Conservation (phyloP, 2,888 invertebrate species). For the Agrilus biguttatus region DNA sequence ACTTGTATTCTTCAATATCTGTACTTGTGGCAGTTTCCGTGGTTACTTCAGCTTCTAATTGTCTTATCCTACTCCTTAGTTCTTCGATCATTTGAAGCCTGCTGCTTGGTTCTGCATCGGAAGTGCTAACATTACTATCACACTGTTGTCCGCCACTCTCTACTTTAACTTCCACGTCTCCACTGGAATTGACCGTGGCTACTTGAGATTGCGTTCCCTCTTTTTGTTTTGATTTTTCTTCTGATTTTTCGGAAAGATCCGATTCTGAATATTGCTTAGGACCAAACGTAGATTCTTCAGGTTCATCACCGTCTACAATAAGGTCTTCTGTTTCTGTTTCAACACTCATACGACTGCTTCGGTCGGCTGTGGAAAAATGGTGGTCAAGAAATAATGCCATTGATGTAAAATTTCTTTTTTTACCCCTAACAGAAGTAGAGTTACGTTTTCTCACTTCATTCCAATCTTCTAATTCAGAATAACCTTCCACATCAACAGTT, state of each 20-base stretch:
- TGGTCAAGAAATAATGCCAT: too few relatives aligned
- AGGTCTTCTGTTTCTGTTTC: slow-evolving; percentile 29
- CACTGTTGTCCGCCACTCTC: slow-evolving; percentile 27
- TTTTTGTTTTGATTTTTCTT: slow-evolving; percentile 17
- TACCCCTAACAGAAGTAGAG: slow-evolving; percentile 3
- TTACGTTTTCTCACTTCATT: slow-evolving; percentile 23
- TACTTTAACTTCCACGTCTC: slow-evolving; percentile 28
- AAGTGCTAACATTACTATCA: slow-evolving; percentile 34
- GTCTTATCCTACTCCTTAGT: slow-evolving; percentile 39
- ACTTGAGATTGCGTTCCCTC: slow-evolving; percentile 15
- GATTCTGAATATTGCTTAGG: slow-evolving; percentile 30
- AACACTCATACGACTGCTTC: slow-evolving; percentile 21
- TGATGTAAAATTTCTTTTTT: background rate
- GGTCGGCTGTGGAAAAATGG: slow-evolving; percentile 16
- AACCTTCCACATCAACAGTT: slow-evolving; percentile 52
- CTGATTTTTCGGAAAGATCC: slow-evolving; percentile 22
- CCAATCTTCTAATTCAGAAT: slow-evolving; percentile 44
- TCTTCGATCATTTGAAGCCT: slow-evolving; percentile 39
- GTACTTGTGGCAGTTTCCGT: slow-evolving; percentile 21
- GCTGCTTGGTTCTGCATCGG: slow-evolving; percentile 32
- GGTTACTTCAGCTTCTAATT: slow-evolving; percentile 36
- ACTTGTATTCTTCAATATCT: slow-evolving; percentile 45
- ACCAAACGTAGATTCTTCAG: slow-evolving; percentile 26
- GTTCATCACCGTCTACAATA: slow-evolving; percentile 31
- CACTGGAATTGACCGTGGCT: slow-evolving; percentile 31